These are phyloP conservation scores for Anneissia japonica DNA, from an alignment of 35 echinoderm and acorn worm genomes.

Conservation along the genomic window DNA sequence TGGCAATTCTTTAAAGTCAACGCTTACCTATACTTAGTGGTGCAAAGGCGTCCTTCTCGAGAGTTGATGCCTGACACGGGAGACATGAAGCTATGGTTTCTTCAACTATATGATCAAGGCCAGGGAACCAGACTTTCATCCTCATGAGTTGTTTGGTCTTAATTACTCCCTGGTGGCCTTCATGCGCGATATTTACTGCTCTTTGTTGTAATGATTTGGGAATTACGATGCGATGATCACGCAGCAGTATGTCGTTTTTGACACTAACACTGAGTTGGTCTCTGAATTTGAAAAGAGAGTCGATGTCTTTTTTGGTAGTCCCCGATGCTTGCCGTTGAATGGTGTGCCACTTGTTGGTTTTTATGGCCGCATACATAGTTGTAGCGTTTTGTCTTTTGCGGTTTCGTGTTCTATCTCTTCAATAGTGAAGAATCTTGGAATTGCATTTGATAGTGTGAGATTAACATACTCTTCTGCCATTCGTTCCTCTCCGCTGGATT, in stretches of 20 bases:
- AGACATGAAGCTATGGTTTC: conserved; percentile 30
- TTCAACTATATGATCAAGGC: conserved; percentile 45
- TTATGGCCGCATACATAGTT: conserved; percentile 23
- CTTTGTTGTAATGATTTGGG: conserved; percentile 22
- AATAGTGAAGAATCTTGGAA: conserved; percentile 22
- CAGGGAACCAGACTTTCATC: conserved; percentile 75
- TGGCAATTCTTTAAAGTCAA: conserved; percentile 50
- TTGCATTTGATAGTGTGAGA: conserved; percentile 15
- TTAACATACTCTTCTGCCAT: conserved; percentile 35
- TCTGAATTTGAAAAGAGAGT: conserved; percentile 14
- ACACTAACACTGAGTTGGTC: conserved; percentile 40
- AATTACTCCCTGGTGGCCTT: conserved; percentile 61
- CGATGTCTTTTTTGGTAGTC: not conserved
- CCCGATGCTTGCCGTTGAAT: not conserved
- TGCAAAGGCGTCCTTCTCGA: not conserved
- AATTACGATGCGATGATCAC: conserved; percentile 55
- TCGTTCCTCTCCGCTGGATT: not conserved
- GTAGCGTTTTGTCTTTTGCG: conserved; percentile 20
- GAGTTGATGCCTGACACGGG: conserved; percentile 44
- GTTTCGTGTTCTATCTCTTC: conserved; percentile 36
- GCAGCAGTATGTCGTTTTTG: conserved; percentile 5
- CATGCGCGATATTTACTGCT: conserved; percentile 52
- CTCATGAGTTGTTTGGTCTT: conserved; percentile 61
- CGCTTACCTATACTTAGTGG: conserved; percentile 59
- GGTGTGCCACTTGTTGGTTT: conserved; percentile 29